These are phyloP conservation scores for Xestia xanthographa DNA, from an alignment of 2,888 invertebrate genomes.

Conservation along the genomic window DNA sequence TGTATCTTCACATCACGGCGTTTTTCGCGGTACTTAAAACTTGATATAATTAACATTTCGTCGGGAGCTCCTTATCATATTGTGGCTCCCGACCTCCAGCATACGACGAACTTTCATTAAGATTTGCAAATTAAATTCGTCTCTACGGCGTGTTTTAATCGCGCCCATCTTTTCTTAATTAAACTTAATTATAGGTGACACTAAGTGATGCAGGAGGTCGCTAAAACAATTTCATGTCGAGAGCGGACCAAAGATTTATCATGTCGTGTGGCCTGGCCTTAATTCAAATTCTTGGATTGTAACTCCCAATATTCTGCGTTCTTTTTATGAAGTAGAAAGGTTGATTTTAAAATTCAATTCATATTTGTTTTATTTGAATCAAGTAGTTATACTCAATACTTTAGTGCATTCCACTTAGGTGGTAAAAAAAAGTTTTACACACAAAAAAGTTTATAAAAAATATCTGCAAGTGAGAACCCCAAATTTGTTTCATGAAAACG, in stretches of 20 bases:
- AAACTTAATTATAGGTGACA: constrained; percentile 80
- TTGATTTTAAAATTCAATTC: no score
- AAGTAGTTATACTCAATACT: no score
- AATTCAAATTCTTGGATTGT: constrained; percentile 28
- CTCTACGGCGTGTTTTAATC: constrained; percentile 80
- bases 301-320: neutral
- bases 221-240: constrained; percentile 61
- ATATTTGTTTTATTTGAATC: no score
- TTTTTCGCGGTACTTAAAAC: constrained; percentile 68
- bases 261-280: constrained; percentile 18
- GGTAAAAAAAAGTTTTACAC: no score
- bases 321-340: neutral
- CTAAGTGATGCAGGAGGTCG: constrained; percentile 67
- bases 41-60: constrained; percentile 80
- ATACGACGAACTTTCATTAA: constrained; percentile 79
- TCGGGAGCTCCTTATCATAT: constrained; percentile 73
- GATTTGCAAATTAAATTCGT: constrained; percentile 85
- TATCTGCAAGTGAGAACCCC: no score
- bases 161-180: constrained; percentile 79
- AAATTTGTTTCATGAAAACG: neutral
- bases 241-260: constrained; percentile 59
- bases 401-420: no score
- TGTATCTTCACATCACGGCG: constrained; percentile 39
- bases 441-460: no score
- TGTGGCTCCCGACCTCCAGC: constrained; percentile 69